Percentiles rank a stretch among this genome's conserved stretches.
phyloP scores from a whole-genome alignment of 2,113 vertebrate genomes.

The Rattus rattus region DNA sequence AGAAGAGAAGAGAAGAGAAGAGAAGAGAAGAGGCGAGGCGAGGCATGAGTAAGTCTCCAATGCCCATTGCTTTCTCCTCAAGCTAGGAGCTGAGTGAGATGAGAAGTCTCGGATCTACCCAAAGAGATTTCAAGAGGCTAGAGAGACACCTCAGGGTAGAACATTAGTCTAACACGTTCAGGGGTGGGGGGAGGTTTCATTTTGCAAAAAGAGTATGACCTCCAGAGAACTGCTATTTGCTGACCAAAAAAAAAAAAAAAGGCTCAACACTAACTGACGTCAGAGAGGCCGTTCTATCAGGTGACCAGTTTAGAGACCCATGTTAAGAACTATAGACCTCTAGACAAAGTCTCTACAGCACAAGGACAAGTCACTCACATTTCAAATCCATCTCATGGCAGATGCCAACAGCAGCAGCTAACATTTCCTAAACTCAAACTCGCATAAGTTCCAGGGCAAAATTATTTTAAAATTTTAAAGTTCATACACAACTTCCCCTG shows the following conservation, averaged over 20 bases:
- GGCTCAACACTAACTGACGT: conserved; percentile 51
- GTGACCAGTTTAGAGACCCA: conserved; percentile 10
- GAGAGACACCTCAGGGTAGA: neutral
- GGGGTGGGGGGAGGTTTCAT: neutral
- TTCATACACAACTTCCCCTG: neutral
- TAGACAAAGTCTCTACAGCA: neutral
- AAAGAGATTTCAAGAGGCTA: neutral
- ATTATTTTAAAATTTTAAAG: conserved; percentile 40
- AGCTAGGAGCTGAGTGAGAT: conserved; percentile 1
- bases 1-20: no score
- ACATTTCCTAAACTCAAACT: conserved; percentile 29
- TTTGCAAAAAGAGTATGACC: neutral
- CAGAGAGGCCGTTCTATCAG: conserved; percentile 9
- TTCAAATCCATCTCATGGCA: neutral
- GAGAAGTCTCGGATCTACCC: neutral
- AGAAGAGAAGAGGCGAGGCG: neutral
- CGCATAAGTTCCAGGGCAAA: conserved; percentile 24
- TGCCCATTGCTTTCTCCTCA: conserved; percentile 17
- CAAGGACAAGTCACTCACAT: conserved; percentile 7
- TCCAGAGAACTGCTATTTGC: neutral
- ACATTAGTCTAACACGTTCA: neutral
- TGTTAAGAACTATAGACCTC: neutral
- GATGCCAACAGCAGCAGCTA: neutral
- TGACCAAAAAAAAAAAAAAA: neutral
- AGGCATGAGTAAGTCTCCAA: conserved; percentile 6